These are phyloP conservation scores for Vannuccia rotundouncinata DNA, from an alignment of 2,888 invertebrate genomes.

Conservation along the genomic window DNA sequence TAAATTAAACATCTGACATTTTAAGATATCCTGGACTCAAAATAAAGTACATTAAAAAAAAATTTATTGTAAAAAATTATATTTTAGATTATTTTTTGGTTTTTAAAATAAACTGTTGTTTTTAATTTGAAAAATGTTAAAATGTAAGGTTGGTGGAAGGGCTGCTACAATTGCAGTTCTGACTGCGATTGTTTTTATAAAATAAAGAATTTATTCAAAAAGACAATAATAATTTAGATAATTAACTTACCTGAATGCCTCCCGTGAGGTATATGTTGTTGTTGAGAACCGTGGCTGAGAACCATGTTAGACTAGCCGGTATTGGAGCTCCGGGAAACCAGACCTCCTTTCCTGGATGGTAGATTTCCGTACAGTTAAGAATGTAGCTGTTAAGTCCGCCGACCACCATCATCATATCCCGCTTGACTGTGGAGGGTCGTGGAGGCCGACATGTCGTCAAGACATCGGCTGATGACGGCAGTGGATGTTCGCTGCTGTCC, in stretches of 20 bases:
- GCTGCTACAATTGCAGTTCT: too few species aligned
- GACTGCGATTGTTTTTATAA: too few species aligned
- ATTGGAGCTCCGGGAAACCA: slow-evolving; percentile 43
- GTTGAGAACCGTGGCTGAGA: neutral
- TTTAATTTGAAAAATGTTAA: too few species aligned
- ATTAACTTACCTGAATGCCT: neutral
- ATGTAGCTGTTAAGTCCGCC: slow-evolving; percentile 45
- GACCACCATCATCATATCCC: slow-evolving; percentile 52
- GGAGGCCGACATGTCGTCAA: slow-evolving; percentile 46
- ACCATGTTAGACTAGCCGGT: neutral
- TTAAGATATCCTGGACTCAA: too few species aligned
- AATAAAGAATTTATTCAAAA: too few species aligned
- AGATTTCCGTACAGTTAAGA: slow-evolving; percentile 51
- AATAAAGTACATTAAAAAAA: too few species aligned
- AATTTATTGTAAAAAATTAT: too few species aligned
- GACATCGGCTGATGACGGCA: neutral
- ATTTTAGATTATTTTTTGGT: too few species aligned
- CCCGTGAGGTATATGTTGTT: neutral
- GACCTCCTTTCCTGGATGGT: slow-evolving; percentile 50
- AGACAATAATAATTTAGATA: too few species aligned
- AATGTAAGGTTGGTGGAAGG: too few species aligned
- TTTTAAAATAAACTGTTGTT: too few species aligned
- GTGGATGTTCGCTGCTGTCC: neutral
- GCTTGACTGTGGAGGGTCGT: slow-evolving; percentile 54
- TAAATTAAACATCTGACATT: too few species aligned